Percentiles rank a stretch among this genome's conserved stretches.
phyloP scores from a whole-genome alignment of 2,113 vertebrate species.

The Ailuropoda melanoleuca region DNA sequence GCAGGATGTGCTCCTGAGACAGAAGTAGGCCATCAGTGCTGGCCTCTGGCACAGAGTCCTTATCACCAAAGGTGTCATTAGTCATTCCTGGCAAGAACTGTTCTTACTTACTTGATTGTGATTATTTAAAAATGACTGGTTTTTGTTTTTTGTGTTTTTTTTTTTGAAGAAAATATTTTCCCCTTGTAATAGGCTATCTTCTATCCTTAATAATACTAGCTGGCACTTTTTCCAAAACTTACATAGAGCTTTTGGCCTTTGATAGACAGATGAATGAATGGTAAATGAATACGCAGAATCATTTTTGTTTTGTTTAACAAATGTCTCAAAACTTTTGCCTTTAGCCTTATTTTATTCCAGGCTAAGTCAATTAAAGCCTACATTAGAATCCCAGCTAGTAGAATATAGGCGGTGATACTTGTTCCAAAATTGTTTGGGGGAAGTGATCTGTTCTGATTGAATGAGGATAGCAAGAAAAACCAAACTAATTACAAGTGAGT shows the following conservation, averaged over 20 bases:
- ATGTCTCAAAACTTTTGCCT: neutral
- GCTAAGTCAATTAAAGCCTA: neutral
- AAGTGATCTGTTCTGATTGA: neutral
- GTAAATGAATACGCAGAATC: neutral
- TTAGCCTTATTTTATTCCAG: slow-evolving; percentile 31
- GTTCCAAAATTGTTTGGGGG: neutral
- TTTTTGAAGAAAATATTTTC: neutral
- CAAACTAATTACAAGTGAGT: neutral
- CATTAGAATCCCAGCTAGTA: neutral
- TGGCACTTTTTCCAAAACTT: neutral
- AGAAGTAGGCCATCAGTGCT: neutral
- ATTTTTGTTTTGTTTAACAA: slow-evolving; percentile 15
- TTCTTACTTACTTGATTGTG: neutral
- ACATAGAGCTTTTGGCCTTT: neutral
- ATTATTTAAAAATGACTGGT: neutral
- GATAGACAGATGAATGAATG: neutral
- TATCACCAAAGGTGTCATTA: neutral
- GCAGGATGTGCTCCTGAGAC: neutral
- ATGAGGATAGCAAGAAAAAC: slow-evolving; percentile 13
- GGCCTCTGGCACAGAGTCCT: neutral
- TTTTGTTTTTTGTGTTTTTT: neutral
- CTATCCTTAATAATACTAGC: neutral
- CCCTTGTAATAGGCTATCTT: neutral
- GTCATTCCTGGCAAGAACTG: neutral
- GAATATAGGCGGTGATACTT: neutral